phyloP scores from a whole-genome alignment of 2,888 invertebrate genomes.

The Phania funesta region DNA sequence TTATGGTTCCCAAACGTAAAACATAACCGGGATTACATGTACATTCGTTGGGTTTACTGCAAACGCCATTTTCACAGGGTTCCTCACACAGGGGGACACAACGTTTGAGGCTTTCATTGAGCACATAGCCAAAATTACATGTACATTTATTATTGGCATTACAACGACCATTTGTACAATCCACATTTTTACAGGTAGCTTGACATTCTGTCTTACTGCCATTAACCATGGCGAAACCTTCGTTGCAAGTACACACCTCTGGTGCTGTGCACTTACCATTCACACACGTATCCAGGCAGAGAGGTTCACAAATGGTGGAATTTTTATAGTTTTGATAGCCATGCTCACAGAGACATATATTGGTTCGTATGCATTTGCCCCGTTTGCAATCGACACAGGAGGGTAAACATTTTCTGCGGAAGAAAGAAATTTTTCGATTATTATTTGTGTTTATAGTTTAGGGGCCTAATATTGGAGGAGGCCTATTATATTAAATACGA shows the following conservation, averaged over 20 bases:
- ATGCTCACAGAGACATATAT: conserved; percentile 73
- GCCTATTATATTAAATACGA: too few species aligned
- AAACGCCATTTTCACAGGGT: conserved; percentile 75
- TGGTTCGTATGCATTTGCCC: conserved; percentile 75
- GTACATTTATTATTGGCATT: conserved; percentile 82
- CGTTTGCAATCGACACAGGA: conserved; percentile 74
- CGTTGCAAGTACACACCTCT: conserved; percentile 74
- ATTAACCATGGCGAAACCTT: conserved; percentile 71
- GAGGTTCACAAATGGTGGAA: conserved; percentile 72
- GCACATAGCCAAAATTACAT: conserved; percentile 81
- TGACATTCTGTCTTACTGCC: conserved; percentile 75
- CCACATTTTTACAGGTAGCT: conserved; percentile 75
- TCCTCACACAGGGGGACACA: conserved; percentile 75
- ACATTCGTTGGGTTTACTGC: conserved; percentile 81
- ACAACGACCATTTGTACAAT: conserved; percentile 81
- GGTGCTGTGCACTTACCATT: conserved; percentile 75
- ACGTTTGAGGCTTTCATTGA: conserved; percentile 68
- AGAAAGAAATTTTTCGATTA: too few species aligned
- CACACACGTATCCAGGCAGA: conserved; percentile 73
- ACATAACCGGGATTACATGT: conserved; percentile 80
- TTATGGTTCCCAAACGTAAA: conserved; percentile 69
- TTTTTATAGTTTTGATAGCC: conserved; percentile 74
- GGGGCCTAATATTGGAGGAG: too few species aligned
- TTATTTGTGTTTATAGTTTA: too few species aligned
- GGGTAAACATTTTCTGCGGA: conserved; percentile 73